Evolutionary conservation across 1,140 invertebrate species (phyloP).

Genomic region (Scaptomyza hsui): DNA sequence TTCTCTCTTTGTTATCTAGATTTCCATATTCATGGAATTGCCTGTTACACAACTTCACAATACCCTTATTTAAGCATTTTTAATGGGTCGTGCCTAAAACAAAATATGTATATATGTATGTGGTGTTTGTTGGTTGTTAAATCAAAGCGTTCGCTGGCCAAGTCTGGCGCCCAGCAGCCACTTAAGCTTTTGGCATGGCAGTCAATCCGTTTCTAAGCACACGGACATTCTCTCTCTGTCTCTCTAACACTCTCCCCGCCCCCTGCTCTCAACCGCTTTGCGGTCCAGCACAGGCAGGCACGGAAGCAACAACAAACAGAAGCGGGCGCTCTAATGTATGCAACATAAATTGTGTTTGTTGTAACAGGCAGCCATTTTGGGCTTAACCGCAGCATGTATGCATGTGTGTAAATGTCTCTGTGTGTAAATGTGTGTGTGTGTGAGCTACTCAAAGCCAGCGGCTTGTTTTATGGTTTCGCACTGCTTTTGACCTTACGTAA

Average conservation of each 20-base stretch:
- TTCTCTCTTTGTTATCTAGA: too few relatives aligned
- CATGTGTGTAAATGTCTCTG: constrained; percentile 20
- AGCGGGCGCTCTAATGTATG: constrained; percentile 63
- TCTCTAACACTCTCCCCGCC: not conserved
- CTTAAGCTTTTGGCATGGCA: constrained; percentile 80
- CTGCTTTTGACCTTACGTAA: constrained; percentile 80
- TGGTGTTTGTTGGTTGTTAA: constrained; percentile 54
- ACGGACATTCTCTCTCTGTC: not conserved
- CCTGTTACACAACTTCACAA: not conserved
- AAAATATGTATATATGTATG: constrained; percentile 2
- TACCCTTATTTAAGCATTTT: not conserved
- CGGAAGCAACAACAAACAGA: constrained; percentile 30
- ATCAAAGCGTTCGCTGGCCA: constrained; percentile 58
- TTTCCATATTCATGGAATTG: too few relatives aligned
- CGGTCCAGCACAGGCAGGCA: constrained; percentile 29
- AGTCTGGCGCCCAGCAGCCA: constrained; percentile 60
- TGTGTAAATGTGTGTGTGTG: constrained; percentile 34
- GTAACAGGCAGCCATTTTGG: constrained; percentile 54
- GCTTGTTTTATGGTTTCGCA: constrained; percentile 81
- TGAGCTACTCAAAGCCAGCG: constrained; percentile 65
- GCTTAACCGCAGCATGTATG: constrained; percentile 41
- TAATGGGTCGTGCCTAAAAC: not conserved
- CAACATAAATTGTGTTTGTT: constrained; percentile 74
- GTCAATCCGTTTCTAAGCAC: constrained; percentile 75
- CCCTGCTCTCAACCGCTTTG: constrained; percentile 39